Conservation (phyloP, 2,113 vertebrate species). For the Paradisaea rubra region DNA sequence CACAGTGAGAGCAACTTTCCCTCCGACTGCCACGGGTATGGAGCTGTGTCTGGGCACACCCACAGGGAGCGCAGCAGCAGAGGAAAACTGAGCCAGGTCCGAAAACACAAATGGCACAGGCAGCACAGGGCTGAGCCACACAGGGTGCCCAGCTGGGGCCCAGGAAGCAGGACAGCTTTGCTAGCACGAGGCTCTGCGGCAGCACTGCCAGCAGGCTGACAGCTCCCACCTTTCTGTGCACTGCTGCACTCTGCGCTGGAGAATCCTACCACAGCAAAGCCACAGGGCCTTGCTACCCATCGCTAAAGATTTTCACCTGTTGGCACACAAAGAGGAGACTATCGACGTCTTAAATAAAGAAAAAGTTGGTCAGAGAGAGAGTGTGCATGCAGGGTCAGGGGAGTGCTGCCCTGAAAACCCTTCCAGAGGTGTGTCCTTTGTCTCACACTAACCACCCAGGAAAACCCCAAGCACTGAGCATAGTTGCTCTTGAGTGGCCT, state of each 20-base stretch:
- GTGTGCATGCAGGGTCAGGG: neutral
- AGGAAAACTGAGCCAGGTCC: neutral
- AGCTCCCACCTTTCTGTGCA: neutral
- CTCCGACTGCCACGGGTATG: neutral
- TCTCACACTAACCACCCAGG: neutral
- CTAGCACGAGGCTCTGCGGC: neutral
- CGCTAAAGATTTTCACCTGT: neutral
- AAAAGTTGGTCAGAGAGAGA: neutral
- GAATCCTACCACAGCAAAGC: neutral
- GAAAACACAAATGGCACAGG: neutral
- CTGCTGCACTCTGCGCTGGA: neutral
- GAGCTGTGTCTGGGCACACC: rapidly evolving
- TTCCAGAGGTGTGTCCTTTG: neutral
- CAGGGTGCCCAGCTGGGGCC: neutral
- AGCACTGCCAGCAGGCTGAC: neutral
- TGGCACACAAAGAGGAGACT: neutral
- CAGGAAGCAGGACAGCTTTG: neutral
- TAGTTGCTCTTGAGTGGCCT: neutral
- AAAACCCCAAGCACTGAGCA: neutral
- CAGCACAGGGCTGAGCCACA: neutral
- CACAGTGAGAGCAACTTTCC: neutral
- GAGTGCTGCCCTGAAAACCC: neutral
- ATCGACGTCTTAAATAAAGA: rapidly evolving
- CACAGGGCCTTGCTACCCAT: neutral
- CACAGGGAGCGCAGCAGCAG: neutral